Base-by-base conservation (phyloP, 2,888 invertebrate genomes). In the Nesidiocoris tenuis region DNA sequence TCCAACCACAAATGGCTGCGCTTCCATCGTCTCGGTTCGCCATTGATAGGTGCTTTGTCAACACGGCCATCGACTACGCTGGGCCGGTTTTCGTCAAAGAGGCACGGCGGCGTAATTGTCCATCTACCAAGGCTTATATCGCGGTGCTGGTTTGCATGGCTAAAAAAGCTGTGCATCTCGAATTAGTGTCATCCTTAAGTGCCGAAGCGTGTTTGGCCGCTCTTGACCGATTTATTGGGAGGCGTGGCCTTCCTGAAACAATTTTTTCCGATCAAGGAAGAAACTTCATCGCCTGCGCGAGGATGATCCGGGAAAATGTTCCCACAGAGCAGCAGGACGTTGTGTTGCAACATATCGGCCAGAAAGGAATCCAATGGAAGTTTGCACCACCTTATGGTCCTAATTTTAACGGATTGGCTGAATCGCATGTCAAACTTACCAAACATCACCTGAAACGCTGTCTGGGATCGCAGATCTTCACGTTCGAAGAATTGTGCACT, bases 191-290 rank as follows among this genome's bases (percentile, higher is more conserved):
- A 19, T 80, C 81, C 19, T 24, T 83, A 1, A 79, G 81, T 0
- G 80, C 82, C 0, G 81, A 82, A 19, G 78, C 79, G 0, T 83
- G 83, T 75, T 19, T 83, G 1, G 80, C 79, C 1, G 81, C 82
- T 0, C 65, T 83, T 1, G 64, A 78, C 22, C 78, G 82, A 5
- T 83, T 83, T 39, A 80, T 82, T 2, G 77, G 82, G 2, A 67
- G 82, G 39, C 72, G 82, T 3, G 82, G 82, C 0, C 65, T 75
- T 23, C 76, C 78, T 1, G 17, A 23, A 1, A 70, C 81, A 9
- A 79, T 83, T 0, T 81, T 80, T 68, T 81, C 81, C 3, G 82
- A 82, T 65, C 82, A 82, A 61, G 82, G 81, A 0, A 81, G 80
- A 1, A 82, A 82, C 65, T 83, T 82, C 70, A 76, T 81, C 1